Percentiles rank a stretch among this genome's conserved stretches.
phyloP scores from a whole-genome alignment of 1,140 invertebrate genomes.

The Drosophila lacteicornis region DNA sequence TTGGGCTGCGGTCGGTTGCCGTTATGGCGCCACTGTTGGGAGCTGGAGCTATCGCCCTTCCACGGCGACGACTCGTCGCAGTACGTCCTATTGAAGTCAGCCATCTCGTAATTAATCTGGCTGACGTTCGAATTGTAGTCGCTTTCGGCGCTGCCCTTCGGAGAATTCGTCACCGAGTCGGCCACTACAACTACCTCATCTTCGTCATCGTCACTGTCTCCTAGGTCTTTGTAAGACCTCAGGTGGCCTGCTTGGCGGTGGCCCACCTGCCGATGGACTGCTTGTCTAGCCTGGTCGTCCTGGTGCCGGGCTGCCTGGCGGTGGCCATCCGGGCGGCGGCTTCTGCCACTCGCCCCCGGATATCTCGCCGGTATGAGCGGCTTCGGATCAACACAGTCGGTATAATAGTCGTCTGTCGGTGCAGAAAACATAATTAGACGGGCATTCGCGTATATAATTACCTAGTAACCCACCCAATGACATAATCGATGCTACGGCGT shows the following conservation, averaged over 20 bases:
- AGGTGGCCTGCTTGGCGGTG: conserved; percentile 47
- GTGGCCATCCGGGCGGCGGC: no score
- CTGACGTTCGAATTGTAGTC: conserved; percentile 12
- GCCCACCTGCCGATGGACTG: not conserved
- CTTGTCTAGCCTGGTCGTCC: no score
- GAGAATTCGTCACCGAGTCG: not conserved
- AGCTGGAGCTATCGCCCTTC: not conserved
- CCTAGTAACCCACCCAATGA: conserved; percentile 30
- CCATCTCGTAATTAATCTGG: conserved; percentile 51
- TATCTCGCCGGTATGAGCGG: conserved; percentile 28
- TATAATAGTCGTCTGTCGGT: conserved; percentile 49
- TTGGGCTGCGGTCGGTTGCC: conserved; percentile 12
- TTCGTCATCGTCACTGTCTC: not conserved
- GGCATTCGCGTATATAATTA: not conserved
- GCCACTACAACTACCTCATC: conserved; percentile 7
- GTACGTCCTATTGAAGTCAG: conserved; percentile 54
- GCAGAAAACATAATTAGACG: not conserved
- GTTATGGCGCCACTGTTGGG: conserved; percentile 44
- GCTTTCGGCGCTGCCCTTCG: not conserved
- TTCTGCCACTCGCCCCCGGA: not conserved
- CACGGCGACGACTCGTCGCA: not conserved
- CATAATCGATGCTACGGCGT: conserved; percentile 22
- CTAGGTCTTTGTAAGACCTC: conserved; percentile 31
- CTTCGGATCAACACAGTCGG: conserved; percentile 44
- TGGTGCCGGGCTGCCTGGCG: no score